A percentile compares a stretch with the other conserved stretches of the same genome.
Evolutionary conservation across 2,888 invertebrate genomes (phyloP).

Genomic region (Chirona hameri): DNA sequence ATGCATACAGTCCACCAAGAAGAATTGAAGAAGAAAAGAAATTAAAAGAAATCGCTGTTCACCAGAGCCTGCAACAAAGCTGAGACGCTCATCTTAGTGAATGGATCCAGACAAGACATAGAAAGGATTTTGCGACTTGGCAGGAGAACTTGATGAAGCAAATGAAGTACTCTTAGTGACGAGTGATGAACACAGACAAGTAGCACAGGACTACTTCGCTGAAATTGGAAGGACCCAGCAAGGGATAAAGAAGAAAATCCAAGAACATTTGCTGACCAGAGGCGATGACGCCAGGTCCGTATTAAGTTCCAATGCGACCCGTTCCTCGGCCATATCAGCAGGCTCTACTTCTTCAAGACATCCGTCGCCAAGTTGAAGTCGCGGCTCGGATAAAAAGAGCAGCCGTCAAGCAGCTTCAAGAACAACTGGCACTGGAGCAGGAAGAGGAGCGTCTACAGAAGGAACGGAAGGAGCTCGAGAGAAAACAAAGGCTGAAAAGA

Average conservation of each 20-base stretch:
- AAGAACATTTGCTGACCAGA: background rate
- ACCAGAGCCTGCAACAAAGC: background rate
- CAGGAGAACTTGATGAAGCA: background rate
- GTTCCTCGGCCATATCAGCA: too few relatives aligned
- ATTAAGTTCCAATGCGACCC: too few relatives aligned
- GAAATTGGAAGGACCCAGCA: background rate
- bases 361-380: background rate
- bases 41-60: background rate
- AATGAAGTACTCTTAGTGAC: background rate
- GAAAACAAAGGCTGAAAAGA: too few relatives aligned
- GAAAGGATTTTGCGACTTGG: background rate
- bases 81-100: background rate
- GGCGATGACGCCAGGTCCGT: background rate
- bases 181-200: background rate
- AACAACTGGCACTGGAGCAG: too few relatives aligned
- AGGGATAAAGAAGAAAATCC: background rate
- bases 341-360: too few relatives aligned
- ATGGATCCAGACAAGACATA: background rate
- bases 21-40: background rate
- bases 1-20: background rate
- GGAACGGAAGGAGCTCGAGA: too few relatives aligned
- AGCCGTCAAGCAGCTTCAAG: too few relatives aligned
- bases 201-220: background rate
- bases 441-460: background rate
- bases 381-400: too few relatives aligned